A percentile compares a stretch with the other conserved stretches of the same genome.
These are phyloP conservation scores for Tetramorium simillimum DNA, from an alignment of 1,140 invertebrate genomes.

Conservation along the genomic window DNA sequence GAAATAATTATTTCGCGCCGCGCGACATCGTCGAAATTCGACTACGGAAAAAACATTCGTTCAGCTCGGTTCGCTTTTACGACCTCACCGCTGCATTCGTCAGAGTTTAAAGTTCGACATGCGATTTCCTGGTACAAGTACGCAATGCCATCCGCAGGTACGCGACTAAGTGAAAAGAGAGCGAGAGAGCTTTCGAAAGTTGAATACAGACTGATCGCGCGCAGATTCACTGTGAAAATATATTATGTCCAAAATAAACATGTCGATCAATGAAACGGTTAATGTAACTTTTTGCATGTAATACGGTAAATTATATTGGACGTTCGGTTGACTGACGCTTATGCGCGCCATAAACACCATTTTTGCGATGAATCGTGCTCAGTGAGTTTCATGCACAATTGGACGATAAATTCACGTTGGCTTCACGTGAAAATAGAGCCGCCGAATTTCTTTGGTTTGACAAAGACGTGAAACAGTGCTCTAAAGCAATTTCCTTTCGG, in stretches of 20 bases:
- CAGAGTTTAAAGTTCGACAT: not conserved
- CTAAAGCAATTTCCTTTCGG: not conserved
- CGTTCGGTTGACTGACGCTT: not conserved
- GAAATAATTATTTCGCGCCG: slow-evolving; percentile 62
- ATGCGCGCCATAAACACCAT: not conserved
- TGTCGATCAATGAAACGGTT: not conserved
- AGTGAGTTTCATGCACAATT: slow-evolving; percentile 16
- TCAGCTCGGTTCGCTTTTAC: not conserved
- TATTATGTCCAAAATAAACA: not conserved
- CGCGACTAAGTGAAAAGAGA: not conserved
- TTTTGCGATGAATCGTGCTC: not conserved
- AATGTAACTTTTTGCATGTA: not conserved
- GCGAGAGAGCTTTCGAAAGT: not conserved
- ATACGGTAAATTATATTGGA: slow-evolving; percentile 14
- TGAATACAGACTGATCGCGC: not conserved
- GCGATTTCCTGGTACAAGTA: not conserved
- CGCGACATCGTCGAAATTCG: slow-evolving; percentile 1
- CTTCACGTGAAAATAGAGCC: not conserved
- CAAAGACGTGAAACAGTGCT: not conserved
- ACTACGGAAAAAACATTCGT: not conserved
- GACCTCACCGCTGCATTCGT: not conserved
- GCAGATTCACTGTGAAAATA: not conserved
- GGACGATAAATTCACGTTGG: not conserved
- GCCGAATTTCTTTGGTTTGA: not conserved
- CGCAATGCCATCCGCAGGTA: not conserved